A percentile compares a stretch with the other conserved stretches of the same genome.
phyloP scores from a whole-genome alignment of 2,888 invertebrate species.

The Nemotelus pantherinus region DNA sequence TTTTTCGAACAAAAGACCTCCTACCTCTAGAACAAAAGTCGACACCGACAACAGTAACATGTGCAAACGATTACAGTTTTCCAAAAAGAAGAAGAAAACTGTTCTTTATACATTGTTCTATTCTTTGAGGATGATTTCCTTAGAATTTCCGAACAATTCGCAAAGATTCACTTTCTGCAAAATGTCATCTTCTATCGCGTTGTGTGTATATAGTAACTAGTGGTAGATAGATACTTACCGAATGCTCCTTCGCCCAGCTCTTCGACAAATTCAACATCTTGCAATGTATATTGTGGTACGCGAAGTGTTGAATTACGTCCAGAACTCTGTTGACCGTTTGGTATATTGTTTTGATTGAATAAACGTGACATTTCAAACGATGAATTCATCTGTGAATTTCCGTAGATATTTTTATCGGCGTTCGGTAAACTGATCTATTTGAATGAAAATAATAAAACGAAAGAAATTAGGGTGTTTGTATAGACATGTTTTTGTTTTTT shows the following conservation, averaged over 20 bases:
- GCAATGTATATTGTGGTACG: slow-evolving; percentile 86
- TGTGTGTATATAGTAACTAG: too few species aligned
- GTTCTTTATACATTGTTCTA: too few species aligned
- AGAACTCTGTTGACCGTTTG: slow-evolving; percentile 64
- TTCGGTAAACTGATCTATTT: slow-evolving; percentile 72
- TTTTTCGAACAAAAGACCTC: too few species aligned
- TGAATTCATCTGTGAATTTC: slow-evolving; percentile 78
- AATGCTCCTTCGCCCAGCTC: slow-evolving; percentile 97
- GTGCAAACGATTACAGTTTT: too few species aligned
- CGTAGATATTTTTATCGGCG: slow-evolving; percentile 84
- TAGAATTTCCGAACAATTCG: too few species aligned
- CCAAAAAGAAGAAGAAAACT: too few species aligned
- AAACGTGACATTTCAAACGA: slow-evolving; percentile 87
- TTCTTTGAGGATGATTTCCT: too few species aligned
- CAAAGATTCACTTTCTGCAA: too few species aligned
- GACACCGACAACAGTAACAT: too few species aligned
- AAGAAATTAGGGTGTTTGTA: not conserved
- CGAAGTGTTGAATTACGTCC: slow-evolving; percentile 63
- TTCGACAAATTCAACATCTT: slow-evolving; percentile 86
- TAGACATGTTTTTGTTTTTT: not conserved
- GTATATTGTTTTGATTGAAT: slow-evolving; percentile 65
- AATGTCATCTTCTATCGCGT: too few species aligned
- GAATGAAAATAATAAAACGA: not conserved
- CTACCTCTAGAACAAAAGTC: too few species aligned
- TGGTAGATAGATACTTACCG: slow-evolving; percentile 66